Evolutionary conservation across 1,140 invertebrate genomes (phyloP).

Genomic region (Drosophila nasuta): DNA sequence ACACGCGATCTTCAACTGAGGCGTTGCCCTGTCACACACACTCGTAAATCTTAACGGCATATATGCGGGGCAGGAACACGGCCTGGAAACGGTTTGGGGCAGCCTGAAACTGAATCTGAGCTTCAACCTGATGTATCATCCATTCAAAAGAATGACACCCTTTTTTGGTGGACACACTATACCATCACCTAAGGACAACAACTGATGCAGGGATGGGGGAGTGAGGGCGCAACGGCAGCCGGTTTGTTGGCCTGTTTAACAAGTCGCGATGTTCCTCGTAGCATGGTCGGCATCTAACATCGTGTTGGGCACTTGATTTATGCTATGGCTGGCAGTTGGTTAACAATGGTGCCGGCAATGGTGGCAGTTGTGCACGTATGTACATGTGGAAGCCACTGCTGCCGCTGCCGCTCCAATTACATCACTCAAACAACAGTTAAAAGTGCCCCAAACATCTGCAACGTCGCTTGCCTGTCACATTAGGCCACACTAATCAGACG

Average conservation of each 20-base stretch:
- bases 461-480: slow-evolving; percentile 76
- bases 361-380: background rate
- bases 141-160: slow-evolving; percentile 39
- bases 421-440: slow-evolving; percentile 78
- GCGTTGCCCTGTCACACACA: slow-evolving; percentile 66
- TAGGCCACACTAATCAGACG: slow-evolving; percentile 74
- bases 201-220: background rate
- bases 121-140: slow-evolving; percentile 29
- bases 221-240: slow-evolving; percentile 32
- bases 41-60: slow-evolving; percentile 68
- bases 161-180: slow-evolving; percentile 17
- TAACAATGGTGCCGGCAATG: slow-evolving; percentile 31
- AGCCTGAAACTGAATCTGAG: background rate
- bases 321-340: slow-evolving; percentile 30
- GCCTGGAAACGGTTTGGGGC: slow-evolving; percentile 13
- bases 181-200: slow-evolving; percentile 62
- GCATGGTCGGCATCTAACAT: slow-evolving; percentile 51
- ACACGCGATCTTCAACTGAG: slow-evolving; percentile 57
- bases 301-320: slow-evolving; percentile 63
- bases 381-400: slow-evolving; percentile 2
- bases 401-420: slow-evolving; percentile 69
- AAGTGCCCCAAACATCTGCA: slow-evolving; percentile 49
- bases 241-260: slow-evolving; percentile 56
- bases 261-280: slow-evolving; percentile 31
- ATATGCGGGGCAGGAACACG: slow-evolving; percentile 36